phyloP scores from a whole-genome alignment of 2,797 vertebrate genomes.

The Nyctalus aviator region DNA sequence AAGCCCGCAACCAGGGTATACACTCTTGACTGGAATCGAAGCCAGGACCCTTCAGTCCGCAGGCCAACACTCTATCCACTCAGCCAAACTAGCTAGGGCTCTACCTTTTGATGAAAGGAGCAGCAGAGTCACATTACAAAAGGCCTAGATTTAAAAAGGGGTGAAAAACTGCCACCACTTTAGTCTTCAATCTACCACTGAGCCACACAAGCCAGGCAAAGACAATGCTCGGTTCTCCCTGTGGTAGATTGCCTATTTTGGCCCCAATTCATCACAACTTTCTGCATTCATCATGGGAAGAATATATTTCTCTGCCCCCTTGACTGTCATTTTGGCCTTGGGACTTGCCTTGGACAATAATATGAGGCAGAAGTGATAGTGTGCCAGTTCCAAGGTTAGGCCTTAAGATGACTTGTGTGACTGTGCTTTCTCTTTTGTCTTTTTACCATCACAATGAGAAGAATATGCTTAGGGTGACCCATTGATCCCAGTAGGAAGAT shows the following conservation, averaged over 20 bases:
- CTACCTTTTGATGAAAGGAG: not conserved
- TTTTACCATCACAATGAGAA: not conserved
- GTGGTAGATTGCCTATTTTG: not conserved
- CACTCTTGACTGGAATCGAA: no score
- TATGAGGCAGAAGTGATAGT: not conserved
- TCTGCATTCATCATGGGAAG: not conserved
- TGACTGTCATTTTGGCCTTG: no score
- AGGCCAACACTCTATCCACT: no score
- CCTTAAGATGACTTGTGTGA: not conserved
- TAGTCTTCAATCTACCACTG: not conserved
- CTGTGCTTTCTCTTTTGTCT: slow-evolving; percentile 22
- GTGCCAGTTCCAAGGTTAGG: not conserved
- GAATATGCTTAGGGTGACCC: not conserved
- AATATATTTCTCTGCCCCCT: no score
- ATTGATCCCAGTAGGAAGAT: not conserved
- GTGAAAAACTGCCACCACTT: not conserved
- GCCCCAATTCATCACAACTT: not conserved
- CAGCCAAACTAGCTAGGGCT: not conserved
- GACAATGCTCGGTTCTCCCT: not conserved
- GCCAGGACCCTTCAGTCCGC: no score
- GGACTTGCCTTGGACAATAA: no score
- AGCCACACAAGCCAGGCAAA: no score
- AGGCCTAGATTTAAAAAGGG: not conserved
- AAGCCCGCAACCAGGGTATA: no score
- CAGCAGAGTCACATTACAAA: not conserved